Evolutionary conservation across 2,797 vertebrate species (phyloP), one percentile per base, ranked within the genome.

Genomic region (Thaleichthys pacificus): DNA sequence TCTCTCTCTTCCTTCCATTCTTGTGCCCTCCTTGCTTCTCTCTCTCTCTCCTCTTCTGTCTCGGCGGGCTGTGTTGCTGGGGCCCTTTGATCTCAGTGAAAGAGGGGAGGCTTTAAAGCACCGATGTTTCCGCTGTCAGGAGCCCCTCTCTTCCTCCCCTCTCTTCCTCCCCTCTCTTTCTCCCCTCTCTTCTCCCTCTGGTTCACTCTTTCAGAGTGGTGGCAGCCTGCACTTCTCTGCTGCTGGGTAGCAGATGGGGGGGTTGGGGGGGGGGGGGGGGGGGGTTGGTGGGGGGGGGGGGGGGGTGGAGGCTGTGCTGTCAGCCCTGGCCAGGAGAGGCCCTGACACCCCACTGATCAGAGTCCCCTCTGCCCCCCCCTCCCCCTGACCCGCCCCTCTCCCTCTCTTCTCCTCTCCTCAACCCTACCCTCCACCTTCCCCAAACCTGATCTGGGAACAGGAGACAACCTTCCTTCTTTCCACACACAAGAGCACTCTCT

Each of bases 31-130:
- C 47, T 17, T 57, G 66, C 61, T 24, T 24, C 22, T 57, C 17
- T 68, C 63, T 68, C 63, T 75, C 24, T 67, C 62, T 67, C 30
- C 61, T 42, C 82, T 63, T 32, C 80, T 86, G 84, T 84, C 88
- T 88, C 85, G 82, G 77, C 83, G 86, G 54, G 68, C 61, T 76
- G 57, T 61, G 83, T 88, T 86, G 85, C 86, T 85, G 68, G 82
- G 85, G 76, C 83, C 74, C 91, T 93, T 92, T 93, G 92, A 93
- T 92, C 90, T 91, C 77, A 4, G 77, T 89, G 90, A 91, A 91
- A 91, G 88, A 86, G 84, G 86, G 83, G 88, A 85, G 88, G 88
- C 87, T 92, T 93, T 92, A 93, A 93, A 93, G 91, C 82, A 86
- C 86, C 83, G 84, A 88, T 86, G 87, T 92, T 91, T 92, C 91